A percentile compares a stretch with the other conserved stretches of the same genome.
Evolutionary conservation across 2,797 vertebrate species (phyloP).

Genomic region (Kryptopterus vitreolus): DNA sequence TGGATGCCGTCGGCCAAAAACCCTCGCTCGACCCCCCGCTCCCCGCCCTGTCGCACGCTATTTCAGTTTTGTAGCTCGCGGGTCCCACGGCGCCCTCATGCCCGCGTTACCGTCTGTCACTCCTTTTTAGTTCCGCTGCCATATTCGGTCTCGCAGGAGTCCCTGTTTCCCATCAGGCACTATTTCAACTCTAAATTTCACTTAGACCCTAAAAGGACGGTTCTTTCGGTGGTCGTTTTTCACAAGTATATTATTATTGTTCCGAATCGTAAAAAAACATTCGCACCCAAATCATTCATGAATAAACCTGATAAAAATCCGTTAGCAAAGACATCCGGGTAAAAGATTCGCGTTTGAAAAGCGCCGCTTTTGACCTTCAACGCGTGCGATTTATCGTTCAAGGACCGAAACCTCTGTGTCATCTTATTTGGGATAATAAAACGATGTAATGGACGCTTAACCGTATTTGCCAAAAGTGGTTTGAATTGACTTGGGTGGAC

Average conservation of each 20-base stretch:
- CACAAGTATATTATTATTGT: too few relatives aligned
- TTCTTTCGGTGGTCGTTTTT: too few relatives aligned
- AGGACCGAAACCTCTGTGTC: constrained; percentile 24
- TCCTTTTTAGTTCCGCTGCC: not conserved
- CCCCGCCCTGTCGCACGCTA: not conserved
- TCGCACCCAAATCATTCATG: too few relatives aligned
- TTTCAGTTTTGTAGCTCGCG: not conserved
- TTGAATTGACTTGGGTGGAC: constrained; percentile 47
- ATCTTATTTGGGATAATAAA: constrained; percentile 26
- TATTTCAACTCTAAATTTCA: not conserved
- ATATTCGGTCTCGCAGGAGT: not conserved
- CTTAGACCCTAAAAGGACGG: too few relatives aligned
- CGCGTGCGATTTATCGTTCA: not conserved
- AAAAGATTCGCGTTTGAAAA: not conserved
- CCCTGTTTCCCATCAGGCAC: not conserved
- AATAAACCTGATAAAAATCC: not conserved
- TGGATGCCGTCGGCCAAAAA: not conserved
- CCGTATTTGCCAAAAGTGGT: constrained; percentile 43
- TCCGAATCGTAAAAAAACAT: too few relatives aligned
- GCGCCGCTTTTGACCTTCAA: not conserved
- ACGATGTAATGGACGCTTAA: constrained; percentile 31
- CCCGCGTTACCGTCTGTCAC: not conserved
- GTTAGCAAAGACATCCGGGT: not conserved
- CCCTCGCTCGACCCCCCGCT: not conserved
- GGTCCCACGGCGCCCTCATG: not conserved